phyloP scores from a whole-genome alignment of 2,888 invertebrate genomes.

The Keiferia lycopersicella region DNA sequence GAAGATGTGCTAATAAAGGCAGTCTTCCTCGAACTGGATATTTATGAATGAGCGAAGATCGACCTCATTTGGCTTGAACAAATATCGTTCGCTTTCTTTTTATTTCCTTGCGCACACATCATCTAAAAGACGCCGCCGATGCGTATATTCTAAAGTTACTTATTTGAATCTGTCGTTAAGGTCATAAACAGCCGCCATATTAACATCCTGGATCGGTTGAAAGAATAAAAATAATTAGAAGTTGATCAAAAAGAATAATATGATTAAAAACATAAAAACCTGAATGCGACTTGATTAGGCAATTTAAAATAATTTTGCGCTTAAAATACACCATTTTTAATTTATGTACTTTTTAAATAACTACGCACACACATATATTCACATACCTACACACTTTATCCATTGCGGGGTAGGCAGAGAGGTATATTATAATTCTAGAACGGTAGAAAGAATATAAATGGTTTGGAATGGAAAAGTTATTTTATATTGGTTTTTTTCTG shows the following conservation, averaged over 20 bases:
- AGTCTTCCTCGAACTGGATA: slow-evolving; percentile 56
- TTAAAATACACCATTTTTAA: no score
- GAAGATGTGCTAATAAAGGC: slow-evolving; percentile 69
- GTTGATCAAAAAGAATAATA: background rate
- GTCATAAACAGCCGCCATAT: background rate
- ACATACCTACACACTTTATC: no score
- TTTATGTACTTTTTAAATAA: no score
- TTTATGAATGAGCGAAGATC: slow-evolving; percentile 52
- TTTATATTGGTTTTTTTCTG: no score
- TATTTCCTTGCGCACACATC: slow-evolving; percentile 59
- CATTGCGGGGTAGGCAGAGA: no score
- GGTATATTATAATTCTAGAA: no score
- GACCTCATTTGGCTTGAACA: slow-evolving; percentile 75
- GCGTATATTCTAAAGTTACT: slow-evolving; percentile 50
- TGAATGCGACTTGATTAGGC: no score
- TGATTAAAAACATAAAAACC: no score
- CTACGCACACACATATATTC: no score
- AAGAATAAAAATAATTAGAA: background rate
- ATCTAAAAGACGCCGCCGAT: slow-evolving; percentile 59
- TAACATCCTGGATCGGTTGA: background rate
- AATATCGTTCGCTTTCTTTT: slow-evolving; percentile 66
- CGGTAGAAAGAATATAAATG: no score
- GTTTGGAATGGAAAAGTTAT: no score
- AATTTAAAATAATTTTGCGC: background rate
- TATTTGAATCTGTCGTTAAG: slow-evolving; percentile 52